Evolutionary conservation across 2,113 vertebrate genomes (phyloP), one percentile per base, ranked within the genome.

Genomic region (Crotophaga sulcirostris): DNA sequence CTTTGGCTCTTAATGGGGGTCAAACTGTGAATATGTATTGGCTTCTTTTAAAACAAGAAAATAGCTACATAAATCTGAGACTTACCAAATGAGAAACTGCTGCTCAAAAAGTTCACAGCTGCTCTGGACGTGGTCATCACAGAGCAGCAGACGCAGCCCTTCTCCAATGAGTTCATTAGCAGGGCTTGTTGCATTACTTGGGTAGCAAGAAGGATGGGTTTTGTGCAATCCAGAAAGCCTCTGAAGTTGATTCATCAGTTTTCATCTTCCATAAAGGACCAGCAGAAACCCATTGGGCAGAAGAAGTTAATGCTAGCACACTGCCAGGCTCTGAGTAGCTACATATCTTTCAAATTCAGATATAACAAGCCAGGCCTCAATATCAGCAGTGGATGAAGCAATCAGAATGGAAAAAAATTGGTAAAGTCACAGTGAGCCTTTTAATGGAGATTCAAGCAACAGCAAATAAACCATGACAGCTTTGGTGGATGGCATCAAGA

Each of bases 391-490:
- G 63, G 77, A 82, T 0, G n/a, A 88, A 72, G 91, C 69, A 92
- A 92, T 86, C 80, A 84, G 81, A 93, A 89, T 3, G 72, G 78
- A 70, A 97, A 90, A 63, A 83, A 91, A 96, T 63, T 49, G 88
- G 68, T 81, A 72, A 93, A 87, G 83, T 88, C 40, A 0, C 44
- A 89, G 86, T 7, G 13, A 92, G 76, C 87, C 56, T 92, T 96
- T 94, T 90, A 92, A 90, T 89, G 85, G 82, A 97, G 83, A 82
- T 94, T 87, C 70, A 83, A 89, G 92, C 4, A 63, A 67, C 77
- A 87, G 94, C 80, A 97, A 97, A 95, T 95, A 94, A 95, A 94
- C 90, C 70, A 90, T 63, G 90, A 91, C 84, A 91, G 89, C 42
- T 87, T 90, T 78, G 79, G 70, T 76, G 44, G 83, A 83, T 89